Base-by-base conservation (phyloP, 2,888 invertebrate genomes). In the Leistus spinibarbis region DNA sequence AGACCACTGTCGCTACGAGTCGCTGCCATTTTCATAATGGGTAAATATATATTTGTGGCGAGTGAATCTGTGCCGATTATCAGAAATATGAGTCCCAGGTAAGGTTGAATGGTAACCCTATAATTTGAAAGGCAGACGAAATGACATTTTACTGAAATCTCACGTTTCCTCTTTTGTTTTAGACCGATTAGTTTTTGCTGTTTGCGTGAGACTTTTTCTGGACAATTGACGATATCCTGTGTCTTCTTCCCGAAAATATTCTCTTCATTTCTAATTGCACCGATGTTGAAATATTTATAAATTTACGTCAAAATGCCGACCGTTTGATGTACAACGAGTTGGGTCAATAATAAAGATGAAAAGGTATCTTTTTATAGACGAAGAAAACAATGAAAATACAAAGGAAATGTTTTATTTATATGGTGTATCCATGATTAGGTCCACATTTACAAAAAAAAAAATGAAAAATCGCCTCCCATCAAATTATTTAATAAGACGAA, bases 81-180 rank as follows among this genome's bases (percentile, higher is more conserved):
- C 17, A 19, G 19, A 19, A 19, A 60, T 22, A 20, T 20, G 60
- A 20, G 13, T 3, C 19, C 20, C 20, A 19, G 19, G 22, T 60
- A 20, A 16, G 20, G 9, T 60, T 60, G 16, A 60, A 60, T 13
- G 16, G 17, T 7, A 24, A 67, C 74, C 74, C 74, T 74, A 19
- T 74, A 74, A 74, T 74, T 74, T 74, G 10, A 62, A 57, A 24
- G 40, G 40, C 22, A 13, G 60, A 64, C 54, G 74, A 74, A 74
- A 60, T 68, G 67, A 68, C 68, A 67, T 67, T 73, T 72, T 56
- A 57, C 60, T 40, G 64, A 67, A 72, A 73, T 74, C 74, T 74
- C 62, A 67, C 62, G 67, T 74, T 74, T 74, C 74, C 74, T 74
- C 72, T 74, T 74, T 74, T 74, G 74, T 74, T 68, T 74, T 74